phyloP scores from a whole-genome alignment of 1,140 invertebrate species.

The Procambarus clarkii region DNA sequence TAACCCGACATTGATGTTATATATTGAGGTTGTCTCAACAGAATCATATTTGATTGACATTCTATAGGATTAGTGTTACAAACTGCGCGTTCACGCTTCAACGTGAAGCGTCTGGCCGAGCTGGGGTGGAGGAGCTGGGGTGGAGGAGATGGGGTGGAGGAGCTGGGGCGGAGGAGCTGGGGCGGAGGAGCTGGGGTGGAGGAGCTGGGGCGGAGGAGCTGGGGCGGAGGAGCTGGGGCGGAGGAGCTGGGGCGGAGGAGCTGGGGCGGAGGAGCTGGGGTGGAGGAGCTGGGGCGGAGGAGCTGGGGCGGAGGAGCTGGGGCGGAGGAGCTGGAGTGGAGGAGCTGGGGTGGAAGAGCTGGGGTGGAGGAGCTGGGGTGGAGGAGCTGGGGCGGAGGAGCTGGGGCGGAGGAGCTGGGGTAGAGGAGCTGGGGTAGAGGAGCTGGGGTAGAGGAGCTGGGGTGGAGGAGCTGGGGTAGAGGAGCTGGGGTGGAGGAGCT shows the following conservation, averaged over 20 bases:
- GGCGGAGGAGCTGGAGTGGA: neutral
- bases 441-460: neutral
- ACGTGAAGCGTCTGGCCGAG: too few species aligned
- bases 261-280: neutral
- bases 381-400: neutral
- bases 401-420: neutral
- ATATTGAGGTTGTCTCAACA: too few species aligned
- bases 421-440: too few species aligned
- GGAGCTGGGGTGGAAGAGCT: too few species aligned
- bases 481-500: neutral
- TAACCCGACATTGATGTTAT: too few species aligned
- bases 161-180: neutral
- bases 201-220: neutral
- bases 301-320: neutral
- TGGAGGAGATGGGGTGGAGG: too few species aligned
- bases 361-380: neutral
- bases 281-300: neutral
- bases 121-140: neutral
- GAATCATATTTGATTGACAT: too few species aligned
- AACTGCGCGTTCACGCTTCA: too few species aligned
- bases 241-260: neutral
- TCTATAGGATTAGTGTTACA: too few species aligned
- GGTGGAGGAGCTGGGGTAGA: neutral
- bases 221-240: too few species aligned
- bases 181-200: neutral